phyloP scores from a whole-genome alignment of 2,113 vertebrate species.

The Cygnus buccinator region DNA sequence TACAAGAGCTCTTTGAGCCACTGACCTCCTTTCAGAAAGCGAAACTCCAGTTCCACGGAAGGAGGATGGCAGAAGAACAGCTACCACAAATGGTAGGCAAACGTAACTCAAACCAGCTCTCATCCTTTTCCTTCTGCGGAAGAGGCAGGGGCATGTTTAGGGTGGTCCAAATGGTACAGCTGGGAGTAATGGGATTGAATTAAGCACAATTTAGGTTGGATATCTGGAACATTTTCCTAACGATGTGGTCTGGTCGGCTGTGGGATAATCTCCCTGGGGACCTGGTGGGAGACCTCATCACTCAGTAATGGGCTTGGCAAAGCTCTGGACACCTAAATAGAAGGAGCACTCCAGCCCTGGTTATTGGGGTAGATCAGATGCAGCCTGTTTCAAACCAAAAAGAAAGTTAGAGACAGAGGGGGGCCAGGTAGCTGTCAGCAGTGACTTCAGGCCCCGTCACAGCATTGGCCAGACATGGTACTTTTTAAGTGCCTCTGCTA shows the following conservation, averaged over 20 bases:
- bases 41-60: neutral
- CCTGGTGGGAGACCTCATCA: constrained; percentile 55
- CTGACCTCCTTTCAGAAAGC: constrained; percentile 49
- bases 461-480: neutral
- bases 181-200: constrained; percentile 64
- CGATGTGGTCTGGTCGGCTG: constrained; percentile 52
- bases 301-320: constrained; percentile 64
- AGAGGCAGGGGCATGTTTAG: constrained; percentile 25
- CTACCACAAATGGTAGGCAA: constrained; percentile 61
- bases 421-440: neutral
- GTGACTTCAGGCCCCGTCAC: neutral
- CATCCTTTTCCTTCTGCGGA: constrained; percentile 10
- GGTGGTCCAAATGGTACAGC: constrained; percentile 66
- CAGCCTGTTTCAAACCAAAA: constrained; percentile 3
- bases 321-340: constrained; percentile 47
- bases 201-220: constrained; percentile 60
- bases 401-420: neutral
- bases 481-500: neutral
- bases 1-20: constrained; percentile 57
- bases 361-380: neutral
- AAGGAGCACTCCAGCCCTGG: neutral
- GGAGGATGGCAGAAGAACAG: constrained; percentile 52
- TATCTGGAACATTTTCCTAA: constrained; percentile 54
- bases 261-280: constrained; percentile 55
- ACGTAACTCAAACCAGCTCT: constrained; percentile 59